Base-by-base conservation (phyloP, 2,888 invertebrate genomes). In the Tetanocera ferruginea region DNA sequence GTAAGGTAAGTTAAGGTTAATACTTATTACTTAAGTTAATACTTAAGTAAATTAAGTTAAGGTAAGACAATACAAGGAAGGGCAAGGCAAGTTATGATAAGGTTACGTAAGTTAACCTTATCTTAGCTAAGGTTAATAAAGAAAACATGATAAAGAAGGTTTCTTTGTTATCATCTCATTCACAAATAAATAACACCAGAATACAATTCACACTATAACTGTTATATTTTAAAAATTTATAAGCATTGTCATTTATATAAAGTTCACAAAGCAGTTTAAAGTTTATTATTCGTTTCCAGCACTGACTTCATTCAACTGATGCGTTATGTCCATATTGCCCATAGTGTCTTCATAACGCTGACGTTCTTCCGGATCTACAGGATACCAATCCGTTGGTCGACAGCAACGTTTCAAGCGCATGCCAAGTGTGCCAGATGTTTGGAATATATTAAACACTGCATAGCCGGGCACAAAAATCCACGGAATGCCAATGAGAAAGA, bases 341-440 rank as follows among this genome's bases (percentile, higher is more conserved):
- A 89, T 81, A 2, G 82, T 76, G 37, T 87, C 87, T 62, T 88
- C 88, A 77, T 89, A 89, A 11, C 82, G 80, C 73, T 89, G 89
- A 2, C 87, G 86, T 37, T 88, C 83, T 28, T 83, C 82, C 69
- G 85, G 80, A 70, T 89, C 87, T 0, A 80, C 69, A 0, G 89
- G 89, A 85, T 89, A 89, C 89, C 89, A 89, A 79, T 89, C 89
- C 8, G 86, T 88, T 8, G 90, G 88, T 0, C 86, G 83, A 52
- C 87, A 85, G 17, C 86, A 83, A 37, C 86, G 85, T 17, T 76
- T 83, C 14, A 89, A 83, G 0, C 89, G 87, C 70, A 78, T 80
- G 14, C 79, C 78, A 28, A 87, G 76, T 8, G 78, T 76, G 4
- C 89, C 89, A 3, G 85, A 82, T 19, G 84, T 86, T 70, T 84